phyloP scores from a whole-genome alignment of 2,113 vertebrate genomes.

The Muntiacus reevesi region DNA sequence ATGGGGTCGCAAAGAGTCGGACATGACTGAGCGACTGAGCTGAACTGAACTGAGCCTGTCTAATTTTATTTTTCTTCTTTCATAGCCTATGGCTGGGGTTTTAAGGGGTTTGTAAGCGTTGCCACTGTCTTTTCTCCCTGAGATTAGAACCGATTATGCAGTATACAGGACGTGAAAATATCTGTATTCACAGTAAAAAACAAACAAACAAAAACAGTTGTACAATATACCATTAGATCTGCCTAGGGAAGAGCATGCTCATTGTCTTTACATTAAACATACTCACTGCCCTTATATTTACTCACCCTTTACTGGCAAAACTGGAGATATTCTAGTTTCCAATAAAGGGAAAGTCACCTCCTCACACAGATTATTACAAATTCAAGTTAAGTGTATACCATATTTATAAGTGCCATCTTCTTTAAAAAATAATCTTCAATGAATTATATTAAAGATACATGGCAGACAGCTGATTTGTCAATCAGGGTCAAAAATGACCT shows the following conservation, averaged over 20 bases:
- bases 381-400: neutral
- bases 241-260: neutral
- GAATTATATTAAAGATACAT: neutral
- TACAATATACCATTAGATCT: neutral
- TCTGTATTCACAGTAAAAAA: neutral
- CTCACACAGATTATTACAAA: neutral
- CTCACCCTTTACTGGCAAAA: neutral
- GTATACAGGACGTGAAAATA: neutral
- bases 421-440: slow-evolving; percentile 3
- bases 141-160: neutral
- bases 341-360: neutral
- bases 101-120: neutral
- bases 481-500: neutral
- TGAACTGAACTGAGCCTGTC: neutral
- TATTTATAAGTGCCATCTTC: neutral
- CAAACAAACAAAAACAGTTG: neutral
- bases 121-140: neutral
- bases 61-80: neutral
- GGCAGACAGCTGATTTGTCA: neutral
- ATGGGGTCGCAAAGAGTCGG: neutral
- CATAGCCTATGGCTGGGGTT: neutral
- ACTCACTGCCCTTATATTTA: neutral
- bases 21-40: neutral
- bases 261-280: neutral
- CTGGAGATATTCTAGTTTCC: neutral